These are phyloP conservation scores for Protomyctophum bolini DNA, from an alignment of 2,113 vertebrate genomes.

Conservation along the genomic window DNA sequence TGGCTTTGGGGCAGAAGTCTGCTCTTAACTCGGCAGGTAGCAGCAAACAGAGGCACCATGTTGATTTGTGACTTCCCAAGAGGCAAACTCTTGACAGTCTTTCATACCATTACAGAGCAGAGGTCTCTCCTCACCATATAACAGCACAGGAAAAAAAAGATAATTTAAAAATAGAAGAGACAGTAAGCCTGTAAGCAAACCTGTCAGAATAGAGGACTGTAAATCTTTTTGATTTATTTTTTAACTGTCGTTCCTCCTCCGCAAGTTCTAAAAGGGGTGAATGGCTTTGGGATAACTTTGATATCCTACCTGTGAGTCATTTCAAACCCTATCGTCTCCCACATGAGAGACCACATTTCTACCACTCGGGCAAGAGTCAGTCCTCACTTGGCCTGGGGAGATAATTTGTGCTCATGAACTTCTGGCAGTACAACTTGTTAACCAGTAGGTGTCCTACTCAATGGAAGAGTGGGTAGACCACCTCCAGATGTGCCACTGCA, in stretches of 20 bases:
- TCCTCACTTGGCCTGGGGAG: too few relatives aligned
- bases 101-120: constrained; percentile 65
- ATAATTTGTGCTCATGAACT: too few relatives aligned
- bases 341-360: too few relatives aligned
- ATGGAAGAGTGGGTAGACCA: too few relatives aligned
- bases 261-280: constrained; percentile 24
- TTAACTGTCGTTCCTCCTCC: constrained; percentile 16
- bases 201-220: constrained; percentile 20
- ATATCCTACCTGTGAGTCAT: too few relatives aligned
- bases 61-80: constrained; percentile 67
- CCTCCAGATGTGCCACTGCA: too few relatives aligned
- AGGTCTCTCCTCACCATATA: constrained; percentile 53
- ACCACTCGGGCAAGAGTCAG: too few relatives aligned
- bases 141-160: constrained; percentile 25
- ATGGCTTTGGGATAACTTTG: constrained; percentile 32
- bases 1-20: constrained; percentile 22
- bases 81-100: constrained; percentile 53
- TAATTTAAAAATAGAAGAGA: constrained; percentile 24
- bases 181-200: constrained; percentile 14
- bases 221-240: constrained; percentile 43
- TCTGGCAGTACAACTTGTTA: too few relatives aligned
- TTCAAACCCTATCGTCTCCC: too few relatives aligned
- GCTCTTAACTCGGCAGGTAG: constrained; percentile 47
- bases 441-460: too few relatives aligned
- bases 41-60: constrained; percentile 36